A percentile compares a stretch with the other conserved stretches of the same genome.
These are phyloP conservation scores for Parnassius apollo DNA, from an alignment of 2,888 invertebrate species.

Conservation along the genomic window DNA sequence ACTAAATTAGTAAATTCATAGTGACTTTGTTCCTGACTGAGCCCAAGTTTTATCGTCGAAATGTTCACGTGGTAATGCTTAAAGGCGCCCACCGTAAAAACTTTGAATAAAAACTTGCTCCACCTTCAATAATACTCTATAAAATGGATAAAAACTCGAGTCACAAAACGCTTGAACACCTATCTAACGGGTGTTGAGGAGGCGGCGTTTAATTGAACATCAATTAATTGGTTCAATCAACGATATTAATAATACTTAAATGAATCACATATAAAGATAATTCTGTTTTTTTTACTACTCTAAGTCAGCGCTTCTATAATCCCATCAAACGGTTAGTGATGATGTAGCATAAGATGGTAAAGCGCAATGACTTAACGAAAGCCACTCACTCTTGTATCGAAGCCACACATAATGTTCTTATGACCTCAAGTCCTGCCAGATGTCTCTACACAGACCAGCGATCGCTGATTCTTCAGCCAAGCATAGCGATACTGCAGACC, in stretches of 20 bases:
- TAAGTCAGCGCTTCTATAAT: too few species aligned
- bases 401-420: too few species aligned
- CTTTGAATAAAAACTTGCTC: constrained; percentile 36
- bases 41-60: constrained; percentile 39
- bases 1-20: constrained; percentile 43
- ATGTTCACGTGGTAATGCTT: constrained; percentile 44
- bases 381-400: too few species aligned
- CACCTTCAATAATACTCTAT: constrained; percentile 22
- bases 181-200: constrained; percentile 7
- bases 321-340: too few species aligned
- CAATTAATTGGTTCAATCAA: not conserved
- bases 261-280: too few species aligned
- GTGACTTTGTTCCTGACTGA: constrained; percentile 39
- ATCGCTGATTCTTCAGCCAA: too few species aligned
- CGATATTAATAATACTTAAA: not conserved
- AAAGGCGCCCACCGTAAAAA: constrained; percentile 35
- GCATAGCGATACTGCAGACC: too few species aligned
- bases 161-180: constrained; percentile 6
- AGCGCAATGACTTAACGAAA: too few species aligned
- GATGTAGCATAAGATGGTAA: too few species aligned
- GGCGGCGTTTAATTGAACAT: constrained; percentile 16
- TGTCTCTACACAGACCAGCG: too few species aligned
- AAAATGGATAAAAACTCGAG: constrained; percentile 10
- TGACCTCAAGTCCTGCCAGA: too few species aligned
- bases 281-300: too few species aligned